phyloP scores from a whole-genome alignment of 2,113 vertebrate genomes.

The Puntigrus tetrazona region DNA sequence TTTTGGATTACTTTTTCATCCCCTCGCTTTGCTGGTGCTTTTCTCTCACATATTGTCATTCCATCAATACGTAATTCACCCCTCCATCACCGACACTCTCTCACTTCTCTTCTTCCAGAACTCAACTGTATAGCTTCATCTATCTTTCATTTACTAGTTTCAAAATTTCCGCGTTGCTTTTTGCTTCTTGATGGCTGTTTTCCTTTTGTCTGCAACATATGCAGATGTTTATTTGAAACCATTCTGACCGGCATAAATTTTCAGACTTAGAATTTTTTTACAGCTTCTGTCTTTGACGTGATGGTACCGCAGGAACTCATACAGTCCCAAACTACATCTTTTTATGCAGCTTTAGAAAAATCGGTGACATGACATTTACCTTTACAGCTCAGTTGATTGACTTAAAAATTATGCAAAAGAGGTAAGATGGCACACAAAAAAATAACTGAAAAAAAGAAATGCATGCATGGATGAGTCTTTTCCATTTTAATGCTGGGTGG shows the following conservation, averaged over 20 bases:
- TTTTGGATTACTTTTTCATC: slow-evolving; percentile 24
- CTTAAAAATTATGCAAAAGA: neutral
- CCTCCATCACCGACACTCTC: neutral
- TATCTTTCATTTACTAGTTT: slow-evolving; percentile 25
- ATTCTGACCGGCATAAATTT: neutral
- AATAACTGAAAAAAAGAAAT: neutral
- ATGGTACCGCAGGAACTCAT: neutral
- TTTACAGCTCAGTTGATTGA: neutral
- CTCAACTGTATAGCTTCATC: slow-evolving; percentile 31
- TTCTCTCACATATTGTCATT: slow-evolving; percentile 45
- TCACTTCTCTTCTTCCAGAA: slow-evolving; percentile 2
- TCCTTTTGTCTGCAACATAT: neutral
- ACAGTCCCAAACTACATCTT: neutral
- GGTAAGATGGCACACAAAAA: neutral
- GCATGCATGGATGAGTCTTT: neutral
- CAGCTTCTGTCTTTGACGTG: neutral
- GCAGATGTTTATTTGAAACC: neutral
- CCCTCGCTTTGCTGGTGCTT: neutral
- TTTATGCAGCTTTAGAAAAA: neutral
- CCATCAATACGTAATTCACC: slow-evolving; percentile 27
- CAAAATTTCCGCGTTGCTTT: neutral
- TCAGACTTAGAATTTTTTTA: neutral
- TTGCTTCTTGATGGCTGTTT: neutral
- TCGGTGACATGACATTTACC: neutral
- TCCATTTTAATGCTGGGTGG: neutral